Conservation (phyloP, 2,113 vertebrate genomes). For the Nycticorax nycticorax region DNA sequence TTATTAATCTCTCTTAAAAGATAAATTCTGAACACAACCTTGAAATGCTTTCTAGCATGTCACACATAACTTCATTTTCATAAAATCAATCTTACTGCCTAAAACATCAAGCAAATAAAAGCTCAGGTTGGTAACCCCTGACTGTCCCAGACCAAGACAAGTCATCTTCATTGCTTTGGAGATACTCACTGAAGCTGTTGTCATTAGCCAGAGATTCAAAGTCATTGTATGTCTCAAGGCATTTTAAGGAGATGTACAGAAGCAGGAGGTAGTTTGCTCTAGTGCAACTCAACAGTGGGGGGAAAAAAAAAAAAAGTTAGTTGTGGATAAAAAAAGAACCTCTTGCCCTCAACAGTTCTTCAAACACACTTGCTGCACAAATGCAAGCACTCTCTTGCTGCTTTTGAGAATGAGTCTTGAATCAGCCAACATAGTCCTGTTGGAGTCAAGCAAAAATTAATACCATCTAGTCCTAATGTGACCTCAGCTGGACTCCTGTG, state of each 20-base stretch:
- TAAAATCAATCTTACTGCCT: not conserved
- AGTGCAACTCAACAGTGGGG: not conserved
- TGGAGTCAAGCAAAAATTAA: not conserved
- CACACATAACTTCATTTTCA: not conserved
- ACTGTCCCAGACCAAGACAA: not conserved
- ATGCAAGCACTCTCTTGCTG: not conserved
- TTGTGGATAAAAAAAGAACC: not conserved
- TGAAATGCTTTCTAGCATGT: not conserved
- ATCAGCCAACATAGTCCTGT: not conserved
- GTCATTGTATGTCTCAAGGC: not conserved
- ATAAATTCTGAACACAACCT: not conserved
- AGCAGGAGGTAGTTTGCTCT: not conserved
- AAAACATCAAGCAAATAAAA: not conserved
- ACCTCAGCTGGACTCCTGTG: not conserved
- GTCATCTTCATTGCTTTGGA: not conserved
- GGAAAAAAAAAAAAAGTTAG: not conserved
- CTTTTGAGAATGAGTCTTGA: not conserved
- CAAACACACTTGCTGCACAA: not conserved
- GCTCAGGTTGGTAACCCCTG: not conserved
- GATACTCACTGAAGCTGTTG: not conserved
- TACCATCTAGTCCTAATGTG: not conserved
- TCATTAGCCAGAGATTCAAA: not conserved
- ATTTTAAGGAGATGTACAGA: not conserved
- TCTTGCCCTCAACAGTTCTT: not conserved
- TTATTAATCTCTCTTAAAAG: not conserved